These are phyloP conservation scores for Ceratina australensis DNA, from an alignment of 1,140 invertebrate genomes.

Conservation along the genomic window DNA sequence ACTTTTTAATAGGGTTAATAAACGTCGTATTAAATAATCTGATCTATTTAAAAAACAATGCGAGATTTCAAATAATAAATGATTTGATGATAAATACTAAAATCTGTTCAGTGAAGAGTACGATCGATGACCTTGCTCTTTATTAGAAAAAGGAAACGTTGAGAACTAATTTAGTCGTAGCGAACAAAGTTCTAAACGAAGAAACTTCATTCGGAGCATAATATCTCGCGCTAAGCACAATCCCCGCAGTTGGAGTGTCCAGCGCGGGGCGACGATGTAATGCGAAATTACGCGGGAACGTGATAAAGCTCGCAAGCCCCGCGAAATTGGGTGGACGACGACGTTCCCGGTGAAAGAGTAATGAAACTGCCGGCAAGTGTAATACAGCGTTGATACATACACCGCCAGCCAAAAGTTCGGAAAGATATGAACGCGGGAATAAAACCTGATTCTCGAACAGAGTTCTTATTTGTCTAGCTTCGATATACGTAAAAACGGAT, in stretches of 20 bases:
- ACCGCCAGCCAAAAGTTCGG: no score
- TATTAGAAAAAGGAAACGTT: no score
- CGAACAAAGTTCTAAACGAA: background rate
- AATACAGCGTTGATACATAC: slow-evolving; percentile 39
- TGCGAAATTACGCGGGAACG: slow-evolving; percentile 29
- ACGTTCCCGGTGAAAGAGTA: slow-evolving; percentile 37
- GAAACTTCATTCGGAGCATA: background rate
- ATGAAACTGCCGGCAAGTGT: slow-evolving; percentile 56
- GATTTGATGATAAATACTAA: no score
- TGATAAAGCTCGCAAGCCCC: slow-evolving; percentile 30
- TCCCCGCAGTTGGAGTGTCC: slow-evolving; percentile 2
- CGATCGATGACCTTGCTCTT: no score
- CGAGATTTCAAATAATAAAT: no score
- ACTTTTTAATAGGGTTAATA: no score
- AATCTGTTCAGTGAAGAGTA: no score
- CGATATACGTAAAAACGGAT: background rate
- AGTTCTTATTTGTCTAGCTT: no score
- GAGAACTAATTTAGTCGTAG: background rate
- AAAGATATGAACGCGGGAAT: no score
- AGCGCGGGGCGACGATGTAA: background rate
- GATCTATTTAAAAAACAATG: no score
- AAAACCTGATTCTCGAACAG: no score
- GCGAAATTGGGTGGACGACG: slow-evolving; percentile 5
- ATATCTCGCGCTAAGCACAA: background rate
- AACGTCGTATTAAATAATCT: no score